Evolutionary conservation across 2,797 vertebrate genomes (phyloP).

Genomic region (Leuciscus waleckii): DNA sequence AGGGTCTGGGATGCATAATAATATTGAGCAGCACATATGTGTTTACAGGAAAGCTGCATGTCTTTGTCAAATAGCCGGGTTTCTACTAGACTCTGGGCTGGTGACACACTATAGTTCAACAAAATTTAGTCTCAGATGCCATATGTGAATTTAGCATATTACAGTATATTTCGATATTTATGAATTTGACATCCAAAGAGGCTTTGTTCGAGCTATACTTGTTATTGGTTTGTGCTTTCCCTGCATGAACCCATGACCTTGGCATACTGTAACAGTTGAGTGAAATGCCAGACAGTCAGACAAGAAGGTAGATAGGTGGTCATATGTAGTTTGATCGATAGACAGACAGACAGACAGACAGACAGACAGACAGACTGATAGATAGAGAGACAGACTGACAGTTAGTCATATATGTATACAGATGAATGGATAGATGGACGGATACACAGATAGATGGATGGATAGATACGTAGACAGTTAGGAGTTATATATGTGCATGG

Average conservation of each 20-base stretch:
- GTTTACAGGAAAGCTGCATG: slow-evolving; percentile 18
- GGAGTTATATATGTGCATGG: background rate
- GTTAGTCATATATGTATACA: too few relatives aligned
- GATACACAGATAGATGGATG: background rate
- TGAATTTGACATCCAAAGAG: background rate
- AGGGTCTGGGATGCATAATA: slow-evolving; percentile 21
- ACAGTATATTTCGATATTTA: background rate
- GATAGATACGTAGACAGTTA: too few relatives aligned
- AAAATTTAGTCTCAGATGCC: background rate
- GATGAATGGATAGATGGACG: background rate
- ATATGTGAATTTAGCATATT: background rate
- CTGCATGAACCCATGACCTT: background rate
- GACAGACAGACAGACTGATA: background rate
- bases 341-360: too few relatives aligned
- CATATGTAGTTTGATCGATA: background rate
- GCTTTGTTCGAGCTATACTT: background rate
- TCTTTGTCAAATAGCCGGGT: background rate
- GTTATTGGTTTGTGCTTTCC: background rate
- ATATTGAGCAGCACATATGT: slow-evolving; percentile 16
- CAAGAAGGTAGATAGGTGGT: background rate
- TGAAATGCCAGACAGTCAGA: background rate
- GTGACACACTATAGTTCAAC: background rate
- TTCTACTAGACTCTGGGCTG: background rate
- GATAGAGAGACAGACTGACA: background rate
- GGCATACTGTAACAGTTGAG: background rate